Base-by-base conservation (phyloP, 2,797 vertebrate genomes). In the Oreonectes daqikongensis region DNA sequence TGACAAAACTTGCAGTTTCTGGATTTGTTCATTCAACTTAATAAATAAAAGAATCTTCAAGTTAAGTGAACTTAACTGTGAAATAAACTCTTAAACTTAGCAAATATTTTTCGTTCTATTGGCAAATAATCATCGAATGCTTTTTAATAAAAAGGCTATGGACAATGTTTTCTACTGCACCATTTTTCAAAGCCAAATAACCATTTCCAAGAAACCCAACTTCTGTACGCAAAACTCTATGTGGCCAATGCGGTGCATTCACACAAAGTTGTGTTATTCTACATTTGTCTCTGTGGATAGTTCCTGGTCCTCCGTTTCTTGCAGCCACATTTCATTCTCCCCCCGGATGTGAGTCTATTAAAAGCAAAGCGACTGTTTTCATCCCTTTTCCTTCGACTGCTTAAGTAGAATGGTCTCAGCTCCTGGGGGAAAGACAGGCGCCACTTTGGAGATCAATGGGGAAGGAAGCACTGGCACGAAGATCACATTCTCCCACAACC, bases 361-460 rank as follows among this genome's bases (percentile, higher is more conserved):
- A 70, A 73, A 81, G 68, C 24, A 38, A 44, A 30, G 0, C 32
- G n/a, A 74, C 70, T 61, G 69, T 81, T 77, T 79, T 79, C 42
- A 69, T 38, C 69, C 66, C 59, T 11, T 63, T 50, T 81, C 20
- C 20, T 63, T 73, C 38, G 40, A 59, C 2, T 24, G 17, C 26
- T 59, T 75, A 68, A 59, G 72, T 26, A 57, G 46, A 71, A 32
- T 60, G 75, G 68, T 20, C 69, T 64, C 28, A 61, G 64, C 35
- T 77, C 63, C 28, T 40, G 40, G n/a, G 69, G 63, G 79, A 72
- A 57, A 69, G 64, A 38, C 57, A 71, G 30, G 64, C 20, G 66
- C 15, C 65, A 50, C 52, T 79, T 48, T 57, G 72, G 66, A 77
- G 44, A 77, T 79, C 72, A 81, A 30, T 60, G 42, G 50, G 60